Conservation (phyloP, 2,888 invertebrate species). For the Tenthredo notha region DNA sequence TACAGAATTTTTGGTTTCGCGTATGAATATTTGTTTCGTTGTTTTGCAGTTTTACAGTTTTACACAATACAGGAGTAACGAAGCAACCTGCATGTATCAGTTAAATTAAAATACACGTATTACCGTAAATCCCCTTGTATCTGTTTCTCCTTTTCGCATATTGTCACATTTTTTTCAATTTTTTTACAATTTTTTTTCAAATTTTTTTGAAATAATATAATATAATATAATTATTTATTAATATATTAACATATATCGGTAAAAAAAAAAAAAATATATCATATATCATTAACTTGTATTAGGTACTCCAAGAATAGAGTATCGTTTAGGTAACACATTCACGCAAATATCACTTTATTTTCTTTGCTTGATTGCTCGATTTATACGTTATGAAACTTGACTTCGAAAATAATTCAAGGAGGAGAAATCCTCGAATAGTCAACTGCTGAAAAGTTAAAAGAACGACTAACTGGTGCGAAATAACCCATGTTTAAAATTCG, state of each 20-base stretch:
- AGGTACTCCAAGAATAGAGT: background rate
- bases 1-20: background rate
- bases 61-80: background rate
- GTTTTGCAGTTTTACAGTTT: conserved; percentile 1
- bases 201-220: too few relatives aligned
- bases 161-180: background rate
- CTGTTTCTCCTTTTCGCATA: conserved; percentile 9
- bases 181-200: too few relatives aligned
- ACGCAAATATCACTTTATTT: background rate
- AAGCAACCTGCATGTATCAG: background rate
- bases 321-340: background rate
- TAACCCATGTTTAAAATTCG: background rate
- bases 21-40: background rate
- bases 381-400: background rate
- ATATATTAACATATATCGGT: too few relatives aligned
- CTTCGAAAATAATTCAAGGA: background rate
- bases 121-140: background rate
- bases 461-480: background rate
- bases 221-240: too few relatives aligned
- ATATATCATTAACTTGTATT: background rate
- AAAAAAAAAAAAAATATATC: too few relatives aligned
- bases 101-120: background rate
- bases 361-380: background rate
- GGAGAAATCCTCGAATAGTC: background rate
- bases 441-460: background rate